Percentiles rank a stretch among this genome's conserved stretches.
Evolutionary conservation across 2,888 invertebrate species (phyloP).

Genomic region (Chorisops tibialis): DNA sequence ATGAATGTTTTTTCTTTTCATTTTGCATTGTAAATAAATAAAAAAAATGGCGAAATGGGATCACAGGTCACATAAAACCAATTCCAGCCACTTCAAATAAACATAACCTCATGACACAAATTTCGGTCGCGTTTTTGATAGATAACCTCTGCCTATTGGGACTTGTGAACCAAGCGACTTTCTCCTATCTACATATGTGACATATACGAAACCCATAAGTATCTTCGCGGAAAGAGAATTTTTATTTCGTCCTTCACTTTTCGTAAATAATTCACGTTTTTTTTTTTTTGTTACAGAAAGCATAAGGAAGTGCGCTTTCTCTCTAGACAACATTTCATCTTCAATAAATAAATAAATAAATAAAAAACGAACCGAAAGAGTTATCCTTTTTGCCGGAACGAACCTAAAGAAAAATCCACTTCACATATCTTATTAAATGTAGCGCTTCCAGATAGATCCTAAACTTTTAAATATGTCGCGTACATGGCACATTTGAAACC

Average conservation of each 20-base stretch:
- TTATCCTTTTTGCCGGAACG: neutral
- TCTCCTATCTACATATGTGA: no score
- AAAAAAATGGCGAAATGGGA: conserved; percentile 2
- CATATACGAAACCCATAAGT: no score
- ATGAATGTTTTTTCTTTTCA: conserved; percentile 2
- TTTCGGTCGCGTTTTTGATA: conserved; percentile 14
- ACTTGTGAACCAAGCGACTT: no score
- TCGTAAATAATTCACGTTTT: conserved; percentile 28
- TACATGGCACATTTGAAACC: conserved; percentile 13
- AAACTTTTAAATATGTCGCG: conserved; percentile 24
- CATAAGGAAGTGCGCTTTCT: conserved; percentile 30
- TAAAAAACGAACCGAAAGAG: no score
- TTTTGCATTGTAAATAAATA: conserved; percentile 1
- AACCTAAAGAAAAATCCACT: conserved; percentile 10
- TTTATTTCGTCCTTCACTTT: neutral
- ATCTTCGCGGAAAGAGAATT: no score
- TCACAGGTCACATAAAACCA: conserved; percentile 23
- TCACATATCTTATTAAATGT: no score
- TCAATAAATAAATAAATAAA: conserved; percentile 24
- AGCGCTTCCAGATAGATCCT: conserved; percentile 8
- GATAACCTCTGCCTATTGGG: neutral
- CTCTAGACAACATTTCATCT: conserved; percentile 31
- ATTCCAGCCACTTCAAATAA: conserved; percentile 26
- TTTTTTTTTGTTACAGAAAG: conserved; percentile 8
- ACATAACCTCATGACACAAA: conserved; percentile 21